Base-by-base conservation (phyloP, 2,888 invertebrate genomes). In the Rhopalosiphum nymphaeae region DNA sequence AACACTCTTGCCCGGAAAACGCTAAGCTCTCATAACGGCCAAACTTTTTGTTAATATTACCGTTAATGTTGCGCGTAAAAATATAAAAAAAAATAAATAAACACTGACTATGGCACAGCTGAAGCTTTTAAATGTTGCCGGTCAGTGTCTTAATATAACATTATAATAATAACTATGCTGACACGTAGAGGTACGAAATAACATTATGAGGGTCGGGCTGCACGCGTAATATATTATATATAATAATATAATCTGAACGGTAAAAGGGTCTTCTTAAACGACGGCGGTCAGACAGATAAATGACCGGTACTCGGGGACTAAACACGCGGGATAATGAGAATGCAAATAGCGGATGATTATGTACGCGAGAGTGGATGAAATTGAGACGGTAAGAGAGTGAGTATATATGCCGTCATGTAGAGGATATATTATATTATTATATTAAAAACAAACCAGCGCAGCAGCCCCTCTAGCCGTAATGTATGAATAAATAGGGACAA, bases 281-380 rank as follows among this genome's bases (percentile, higher is more conserved):
- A 44, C 29, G 84, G 53, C 53, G 78, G 91, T 53, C 91, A 49
- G 67, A 85, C 53, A 42, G 36, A 91, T 91, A 91, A 91, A 91
- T 91, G 91, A 85, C 85, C 91, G 91, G 67, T 56, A 44, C 91
- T 56, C 44, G 84, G 84, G 56, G 56, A 57, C 85, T 53, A 53
- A 57, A 85, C 85, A 21, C 84, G 91, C 85, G 84, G 84, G 44
- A 78, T 91, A 91, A 91, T 91, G 91, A 84, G 91, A 91, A 91
- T 44, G 91, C 91, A 84, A 91, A 91, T 91, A 84, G 53, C 53
- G 78, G 78, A 91, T 78, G 91, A 91, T 91, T 53, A 53, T 42
- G 78, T 53, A 78, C 53, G 78, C 11, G 36, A 67, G 11, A 86
- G 86, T 10, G 85, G 86, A 57, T 56, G 86, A 91, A 91, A 91